These are phyloP conservation scores for Agonopterix subpropinquella DNA, from an alignment of 2,888 invertebrate genomes.

Conservation along the genomic window DNA sequence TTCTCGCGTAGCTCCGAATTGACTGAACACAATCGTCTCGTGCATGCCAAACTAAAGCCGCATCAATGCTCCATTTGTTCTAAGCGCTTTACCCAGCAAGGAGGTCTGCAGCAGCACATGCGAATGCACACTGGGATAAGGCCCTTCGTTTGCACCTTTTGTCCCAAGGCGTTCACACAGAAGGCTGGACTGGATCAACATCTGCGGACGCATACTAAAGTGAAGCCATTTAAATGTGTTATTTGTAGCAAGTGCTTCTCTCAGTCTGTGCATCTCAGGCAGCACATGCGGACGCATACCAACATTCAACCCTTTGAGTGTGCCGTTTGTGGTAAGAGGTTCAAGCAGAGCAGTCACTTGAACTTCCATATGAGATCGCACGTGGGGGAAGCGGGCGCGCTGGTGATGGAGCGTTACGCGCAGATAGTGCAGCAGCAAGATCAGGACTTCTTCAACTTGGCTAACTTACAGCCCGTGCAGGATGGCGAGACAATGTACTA, in stretches of 20 bases:
- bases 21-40: slow-evolving; percentile 56
- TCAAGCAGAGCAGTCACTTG: slow-evolving; percentile 67
- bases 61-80: slow-evolving; percentile 58
- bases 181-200: slow-evolving; percentile 68
- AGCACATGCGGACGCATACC: slow-evolving; percentile 70
- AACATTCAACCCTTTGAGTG: slow-evolving; percentile 69
- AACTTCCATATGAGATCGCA: slow-evolving; percentile 68
- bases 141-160: slow-evolving; percentile 59
- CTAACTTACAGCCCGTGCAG: slow-evolving; percentile 51
- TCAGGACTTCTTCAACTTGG: slow-evolving; percentile 46
- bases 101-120: slow-evolving; percentile 67
- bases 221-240: slow-evolving; percentile 65
- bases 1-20: slow-evolving; percentile 44
- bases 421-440: slow-evolving; percentile 30
- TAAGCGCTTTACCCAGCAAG: slow-evolving; percentile 65
- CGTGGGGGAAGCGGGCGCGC: slow-evolving; percentile 29
- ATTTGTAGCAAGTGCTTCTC: slow-evolving; percentile 65
- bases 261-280: slow-evolving; percentile 63
- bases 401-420: slow-evolving; percentile 37
- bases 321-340: slow-evolving; percentile 50
- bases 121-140: slow-evolving; percentile 63
- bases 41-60: slow-evolving; percentile 60
- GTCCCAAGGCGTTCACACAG: slow-evolving; percentile 64
- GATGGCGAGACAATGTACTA: slow-evolving; percentile 60
- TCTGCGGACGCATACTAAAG: slow-evolving; percentile 63